Evolutionary conservation across 2,797 vertebrate species (phyloP).

Genomic region (Myiotriccus ornatus): DNA sequence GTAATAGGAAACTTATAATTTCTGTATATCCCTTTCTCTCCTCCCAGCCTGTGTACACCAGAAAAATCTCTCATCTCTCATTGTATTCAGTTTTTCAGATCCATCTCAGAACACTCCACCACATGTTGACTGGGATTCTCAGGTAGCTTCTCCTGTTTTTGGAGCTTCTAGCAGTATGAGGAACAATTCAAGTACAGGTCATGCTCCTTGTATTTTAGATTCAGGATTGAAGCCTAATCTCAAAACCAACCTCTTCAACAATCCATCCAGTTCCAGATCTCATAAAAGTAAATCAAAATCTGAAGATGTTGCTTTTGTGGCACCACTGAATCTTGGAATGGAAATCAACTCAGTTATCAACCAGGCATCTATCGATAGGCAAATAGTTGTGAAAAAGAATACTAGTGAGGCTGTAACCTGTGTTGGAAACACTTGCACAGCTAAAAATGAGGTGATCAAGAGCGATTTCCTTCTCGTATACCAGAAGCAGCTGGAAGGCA

Average conservation of each 20-base stretch:
- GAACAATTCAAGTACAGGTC: conserved; percentile 70
- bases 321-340: conserved; percentile 55
- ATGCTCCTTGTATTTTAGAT: conserved; percentile 77
- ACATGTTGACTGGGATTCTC: conserved; percentile 63
- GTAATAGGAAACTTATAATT: neutral
- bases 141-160: conserved; percentile 73
- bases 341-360: conserved; percentile 67
- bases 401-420: conserved; percentile 39
- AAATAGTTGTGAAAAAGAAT: conserved; percentile 64
- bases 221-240: conserved; percentile 54
- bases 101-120: conserved; percentile 54
- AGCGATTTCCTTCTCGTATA: neutral
- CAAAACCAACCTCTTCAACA: conserved; percentile 65
- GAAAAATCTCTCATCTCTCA: neutral
- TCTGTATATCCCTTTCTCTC: neutral
- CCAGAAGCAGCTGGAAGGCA: conserved; percentile 61
- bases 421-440: conserved; percentile 5
- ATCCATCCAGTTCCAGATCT: conserved; percentile 51
- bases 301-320: conserved; percentile 71
- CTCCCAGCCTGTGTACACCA: neutral
- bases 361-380: conserved; percentile 61
- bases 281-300: conserved; percentile 75
- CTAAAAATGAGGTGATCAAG: conserved; percentile 38
- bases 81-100: conserved; percentile 74
- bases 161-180: conserved; percentile 70